Evolutionary conservation across 1,140 invertebrate species (phyloP), one percentile per base, ranked within the genome.

Genomic region (Leptinotarsa texana): DNA sequence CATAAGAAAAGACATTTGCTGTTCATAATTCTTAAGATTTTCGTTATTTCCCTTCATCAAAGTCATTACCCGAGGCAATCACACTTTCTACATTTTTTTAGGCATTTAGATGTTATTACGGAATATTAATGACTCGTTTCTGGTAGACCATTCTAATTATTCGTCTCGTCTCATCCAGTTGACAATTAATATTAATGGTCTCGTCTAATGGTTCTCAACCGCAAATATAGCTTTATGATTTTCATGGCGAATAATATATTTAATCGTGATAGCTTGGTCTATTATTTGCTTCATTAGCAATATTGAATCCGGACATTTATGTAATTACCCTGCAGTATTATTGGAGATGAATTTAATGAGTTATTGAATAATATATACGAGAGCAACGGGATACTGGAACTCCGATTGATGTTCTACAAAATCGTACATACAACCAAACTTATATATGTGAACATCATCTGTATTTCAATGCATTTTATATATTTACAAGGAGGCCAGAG

Each of bases 141-240:
- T 15, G 15, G 51, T 18, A 57, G 51, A 57, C 51, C 51, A 13
- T 57, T 57, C 17, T 57, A 57, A 57, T 57, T n/a, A 57, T 57
- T 57, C 17, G 51, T 57, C 51, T 57, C 51, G 51, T 13, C n/a
- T 18, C 51, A 57, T 57, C n/a, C 13, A 57, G 51, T 57, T 57
- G 51, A 57, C 51, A 57, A 57, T 57, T 57, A n/a, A 57, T 17
- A 57, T 57, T 57, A 57, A 57, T 57, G 51, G 13, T 57, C n/a
- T 18, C 51, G 51, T 17, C 51, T 57, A 57, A 57, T 57, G 51
- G 51, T 57, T 57, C n/a, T 57, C 17, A 18, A 57, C 51, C 51
- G 51, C 15, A 18, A 57, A 57, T 57, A 57, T 57, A 57, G 51
- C 51, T 57, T 57, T 5, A n/a, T 57, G 51, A 57, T 57, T n/a